phyloP scores from a whole-genome alignment of 2,888 invertebrate genomes.

The Merodon equestris region DNA sequence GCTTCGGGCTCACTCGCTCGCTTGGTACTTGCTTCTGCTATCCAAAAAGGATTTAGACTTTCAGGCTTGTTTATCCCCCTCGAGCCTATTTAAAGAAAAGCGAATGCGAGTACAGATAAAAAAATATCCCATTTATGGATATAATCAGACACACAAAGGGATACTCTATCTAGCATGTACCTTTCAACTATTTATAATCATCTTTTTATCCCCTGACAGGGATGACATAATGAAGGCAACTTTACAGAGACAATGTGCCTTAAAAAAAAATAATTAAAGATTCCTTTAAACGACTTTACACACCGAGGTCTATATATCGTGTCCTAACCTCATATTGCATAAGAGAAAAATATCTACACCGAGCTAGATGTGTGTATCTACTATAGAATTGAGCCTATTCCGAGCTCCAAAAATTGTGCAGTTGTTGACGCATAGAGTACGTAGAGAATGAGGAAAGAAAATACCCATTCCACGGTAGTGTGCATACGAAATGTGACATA shows the following conservation, averaged over 20 bases:
- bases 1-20: conserved; percentile 19
- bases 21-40: conserved; percentile 2
- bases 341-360: too few species aligned
- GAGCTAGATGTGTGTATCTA: too few species aligned
- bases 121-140: conserved; percentile 22
- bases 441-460: conserved; percentile 2
- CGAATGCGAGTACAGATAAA: conserved; percentile 19
- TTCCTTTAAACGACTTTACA: conserved; percentile 61
- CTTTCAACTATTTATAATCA: too few species aligned
- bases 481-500: conserved; percentile 62
- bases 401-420: conserved; percentile 36
- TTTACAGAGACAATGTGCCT: conserved; percentile 17
- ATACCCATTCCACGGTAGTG: conserved; percentile 22
- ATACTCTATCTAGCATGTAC: neutral
- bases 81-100: conserved; percentile 52
- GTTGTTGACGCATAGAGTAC: conserved; percentile 32
- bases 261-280: conserved; percentile 25
- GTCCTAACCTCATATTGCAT: too few species aligned
- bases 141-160: conserved; percentile 42
- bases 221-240: too few species aligned
- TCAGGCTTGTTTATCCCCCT: conserved; percentile 55
- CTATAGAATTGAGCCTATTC: too few species aligned
- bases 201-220: too few species aligned
- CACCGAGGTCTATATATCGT: conserved; percentile 17
- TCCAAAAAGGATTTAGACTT: conserved; percentile 48